Base-by-base conservation (phyloP, 2,888 invertebrate genomes). In the Lottia gigantea region DNA sequence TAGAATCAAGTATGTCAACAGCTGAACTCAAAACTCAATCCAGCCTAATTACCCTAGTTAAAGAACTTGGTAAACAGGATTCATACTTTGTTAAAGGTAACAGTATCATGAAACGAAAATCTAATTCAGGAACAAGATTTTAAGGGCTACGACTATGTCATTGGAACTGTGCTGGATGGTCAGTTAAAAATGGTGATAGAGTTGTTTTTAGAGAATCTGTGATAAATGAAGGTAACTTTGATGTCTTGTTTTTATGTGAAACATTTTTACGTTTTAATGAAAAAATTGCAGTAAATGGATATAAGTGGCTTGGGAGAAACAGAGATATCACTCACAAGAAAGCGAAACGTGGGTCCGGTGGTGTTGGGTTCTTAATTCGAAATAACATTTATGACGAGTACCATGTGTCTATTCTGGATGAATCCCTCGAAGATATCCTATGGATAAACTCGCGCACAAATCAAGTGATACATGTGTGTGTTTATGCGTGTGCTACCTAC, bases 271-370 rank as follows among this genome's bases (percentile, higher is more conserved):
- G 45, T 15, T 31, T 46, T 45, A 26, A 64, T n/a, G 66, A 62
- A 46, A 19, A 23, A 19, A 19, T 66, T 61, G 46, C 23, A 7
- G 25, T 70, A 16, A 23, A 45, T 3, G 62, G 47, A 40, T 70
- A 66, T 66, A 66, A 62, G 25, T 70, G 66, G 66, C 23, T 62
- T 46, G 66, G 70, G 8, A 19, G 46, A 66, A 70, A 66, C 46
- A 70, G 70, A 66, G 62, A 66, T 23, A 19, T 3, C 46, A n/a
- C 64, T n/a, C 70, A 70, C 66, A 47, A 25, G 25, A 62, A 66
- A 61, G 70, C 70, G 11, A 62, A 46, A 45, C 31, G 62, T 62
- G 70, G 70, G n/a, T 71, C 69, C 15, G 69, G 69, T 4, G 69
- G 69, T 26, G 69, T 69, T 26, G 69, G 69, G 25, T 46, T 69